Base-by-base conservation (phyloP, 2,888 invertebrate genomes). In the Drosophila rubida region DNA sequence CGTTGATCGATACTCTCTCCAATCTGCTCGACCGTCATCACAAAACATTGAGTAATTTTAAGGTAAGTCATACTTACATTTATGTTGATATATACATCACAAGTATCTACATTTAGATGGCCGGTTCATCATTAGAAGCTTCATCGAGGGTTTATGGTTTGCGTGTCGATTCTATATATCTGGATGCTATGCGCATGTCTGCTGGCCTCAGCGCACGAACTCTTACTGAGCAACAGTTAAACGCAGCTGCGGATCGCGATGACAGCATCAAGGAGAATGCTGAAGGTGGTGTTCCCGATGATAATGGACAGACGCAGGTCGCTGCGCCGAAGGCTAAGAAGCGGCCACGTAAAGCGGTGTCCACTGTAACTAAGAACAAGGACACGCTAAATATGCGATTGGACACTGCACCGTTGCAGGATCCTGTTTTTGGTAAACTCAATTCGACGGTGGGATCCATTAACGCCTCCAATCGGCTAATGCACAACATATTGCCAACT, bases 71-170 rank as follows among this genome's bases (percentile, higher is more conserved):
- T 4, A 30, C 11, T 2, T 6, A 5, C 9, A 2, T 25, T 9
- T 5, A 14, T 2, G 3, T 11, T 23, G 14, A 30, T 30, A 7
- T 16, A 16, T 11, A n/a, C 11, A 14, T n/a, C 9, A 22, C 4
- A 22, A 0, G 8, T 14, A n/a, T 39, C 1, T 23, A 2, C 7
- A n/a, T 95, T 37, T 94, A 96, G 94, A 94, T 96, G 9, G 97
- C 96, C 1, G 96, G 97, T 48, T 95, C 96, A 0, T 95, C 97
- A 0, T 92, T 98, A 49, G 98, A 98, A 90, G 97, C 97, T 0
- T 96, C 97, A 7, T 95, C 97, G 0, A 96, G 96, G 90, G 97
- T 98, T 53, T 98, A 98, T 91, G 95, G 96, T 0, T 94, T 95
- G 66, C 93, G 97, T 65, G 98, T 98, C 0, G 98, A 98, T 91